phyloP scores from a whole-genome alignment of 1,140 invertebrate species.

The Meteorus sp. region DNA sequence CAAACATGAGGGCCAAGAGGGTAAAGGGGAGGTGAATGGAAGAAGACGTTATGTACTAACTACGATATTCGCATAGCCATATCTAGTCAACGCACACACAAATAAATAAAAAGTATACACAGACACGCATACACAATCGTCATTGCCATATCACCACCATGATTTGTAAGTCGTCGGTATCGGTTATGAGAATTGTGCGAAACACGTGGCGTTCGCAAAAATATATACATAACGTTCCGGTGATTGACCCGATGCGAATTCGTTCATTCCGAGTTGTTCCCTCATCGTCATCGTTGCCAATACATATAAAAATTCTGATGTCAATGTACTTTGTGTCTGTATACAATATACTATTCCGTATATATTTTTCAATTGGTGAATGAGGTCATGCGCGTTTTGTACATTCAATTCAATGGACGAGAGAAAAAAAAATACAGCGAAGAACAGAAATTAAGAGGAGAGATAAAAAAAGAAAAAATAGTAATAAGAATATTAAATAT shows the following conservation, averaged over 20 bases:
- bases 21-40: too few relatives aligned
- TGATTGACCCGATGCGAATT: constrained; percentile 54
- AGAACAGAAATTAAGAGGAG: too few relatives aligned
- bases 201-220: constrained; percentile 10
- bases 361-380: constrained; percentile 8
- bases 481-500: too few relatives aligned
- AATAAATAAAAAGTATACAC: constrained; percentile 2
- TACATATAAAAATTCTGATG: constrained; percentile 36
- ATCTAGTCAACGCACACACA: background rate
- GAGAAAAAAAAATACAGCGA: too few relatives aligned
- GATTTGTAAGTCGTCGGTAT: background rate
- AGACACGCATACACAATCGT: background rate
- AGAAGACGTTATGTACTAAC: too few relatives aligned
- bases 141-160: background rate
- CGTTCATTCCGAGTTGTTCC: constrained; percentile 21
- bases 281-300: too few relatives aligned
- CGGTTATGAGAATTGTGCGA: constrained; percentile 6
- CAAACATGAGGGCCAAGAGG: too few relatives aligned
- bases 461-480: too few relatives aligned
- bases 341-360: too few relatives aligned
- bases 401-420: too few relatives aligned
- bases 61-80: background rate
- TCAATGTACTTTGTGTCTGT: constrained; percentile 40
- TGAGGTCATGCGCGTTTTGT: constrained; percentile 5
- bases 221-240: too few relatives aligned